A percentile compares a stretch with the other conserved stretches of the same genome.
phyloP scores from a whole-genome alignment of 2,113 vertebrate genomes.

The Dinomys branickii region DNA sequence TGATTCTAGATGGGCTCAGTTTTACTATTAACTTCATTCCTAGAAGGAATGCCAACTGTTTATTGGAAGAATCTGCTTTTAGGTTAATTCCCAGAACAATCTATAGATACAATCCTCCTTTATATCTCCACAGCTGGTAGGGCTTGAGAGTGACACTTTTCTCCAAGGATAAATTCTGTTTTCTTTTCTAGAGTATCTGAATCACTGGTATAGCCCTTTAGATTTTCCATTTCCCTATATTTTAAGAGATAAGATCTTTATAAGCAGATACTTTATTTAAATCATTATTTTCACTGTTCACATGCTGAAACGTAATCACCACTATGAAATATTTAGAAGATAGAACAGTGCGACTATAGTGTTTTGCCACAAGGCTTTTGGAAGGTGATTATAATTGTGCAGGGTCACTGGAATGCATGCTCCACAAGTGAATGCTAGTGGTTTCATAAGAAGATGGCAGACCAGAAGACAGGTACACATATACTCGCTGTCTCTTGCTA shows the following conservation, averaged over 20 bases:
- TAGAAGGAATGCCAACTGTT: neutral
- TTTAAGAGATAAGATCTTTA: neutral
- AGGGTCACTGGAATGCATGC: neutral
- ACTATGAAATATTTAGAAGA: neutral
- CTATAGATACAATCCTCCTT: neutral
- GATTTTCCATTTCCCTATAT: neutral
- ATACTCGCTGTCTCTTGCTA: neutral
- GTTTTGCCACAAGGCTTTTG: neutral
- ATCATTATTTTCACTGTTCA: neutral
- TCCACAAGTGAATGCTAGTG: neutral
- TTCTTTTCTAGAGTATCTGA: slow-evolving; percentile 36
- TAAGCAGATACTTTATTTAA: neutral
- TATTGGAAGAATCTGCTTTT: neutral
- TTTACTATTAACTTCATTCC: neutral
- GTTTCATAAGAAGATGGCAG: neutral
- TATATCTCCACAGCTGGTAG: neutral
- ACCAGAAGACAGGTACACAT: neutral
- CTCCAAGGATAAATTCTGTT: neutral
- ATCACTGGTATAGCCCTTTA: neutral
- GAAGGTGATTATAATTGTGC: neutral
- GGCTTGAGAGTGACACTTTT: neutral
- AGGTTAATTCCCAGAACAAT: neutral
- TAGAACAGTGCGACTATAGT: neutral
- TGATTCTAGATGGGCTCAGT: neutral
- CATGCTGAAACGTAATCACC: neutral